Conservation (phyloP, 2,888 invertebrate species). For the Stenurella melanura region DNA sequence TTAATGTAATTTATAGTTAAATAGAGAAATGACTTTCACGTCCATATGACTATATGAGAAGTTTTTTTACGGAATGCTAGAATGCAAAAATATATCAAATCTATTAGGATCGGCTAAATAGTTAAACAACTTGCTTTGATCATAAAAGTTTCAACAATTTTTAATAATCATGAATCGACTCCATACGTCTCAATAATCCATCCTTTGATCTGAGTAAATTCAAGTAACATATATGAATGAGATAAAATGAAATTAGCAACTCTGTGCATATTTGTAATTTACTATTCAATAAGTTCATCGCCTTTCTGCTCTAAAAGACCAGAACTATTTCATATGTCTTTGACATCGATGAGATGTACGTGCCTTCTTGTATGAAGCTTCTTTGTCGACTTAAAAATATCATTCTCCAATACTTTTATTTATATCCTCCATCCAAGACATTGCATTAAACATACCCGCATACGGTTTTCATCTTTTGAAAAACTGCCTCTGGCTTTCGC, state of each 20-base stretch:
- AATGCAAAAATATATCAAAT: too few species aligned
- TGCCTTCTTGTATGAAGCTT: neutral
- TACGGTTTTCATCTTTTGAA: constrained; percentile 7
- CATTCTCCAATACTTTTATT: constrained; percentile 28
- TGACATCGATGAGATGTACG: neutral
- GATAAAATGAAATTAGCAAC: neutral
- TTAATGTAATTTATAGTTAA: too few species aligned
- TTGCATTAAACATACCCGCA: constrained; percentile 23
- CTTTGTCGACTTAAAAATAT: constrained; percentile 20
- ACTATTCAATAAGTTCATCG: neutral
- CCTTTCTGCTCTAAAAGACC: neutral
- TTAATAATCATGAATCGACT: neutral
- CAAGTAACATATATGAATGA: neutral
- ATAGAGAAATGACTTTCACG: too few species aligned
- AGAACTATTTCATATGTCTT: neutral
- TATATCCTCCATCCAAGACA: constrained; percentile 11
- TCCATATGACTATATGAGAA: too few species aligned
- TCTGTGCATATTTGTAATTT: neutral
- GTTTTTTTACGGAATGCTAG: too few species aligned
- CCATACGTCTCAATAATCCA: neutral
- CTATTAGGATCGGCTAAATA: too few species aligned
- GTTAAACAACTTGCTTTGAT: neutral
- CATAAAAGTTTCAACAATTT: neutral
- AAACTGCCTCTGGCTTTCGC: constrained; percentile 19
- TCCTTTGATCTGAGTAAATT: neutral